Evolutionary conservation across 2,888 invertebrate species (phyloP).

Genomic region (Hermodice carunculata): DNA sequence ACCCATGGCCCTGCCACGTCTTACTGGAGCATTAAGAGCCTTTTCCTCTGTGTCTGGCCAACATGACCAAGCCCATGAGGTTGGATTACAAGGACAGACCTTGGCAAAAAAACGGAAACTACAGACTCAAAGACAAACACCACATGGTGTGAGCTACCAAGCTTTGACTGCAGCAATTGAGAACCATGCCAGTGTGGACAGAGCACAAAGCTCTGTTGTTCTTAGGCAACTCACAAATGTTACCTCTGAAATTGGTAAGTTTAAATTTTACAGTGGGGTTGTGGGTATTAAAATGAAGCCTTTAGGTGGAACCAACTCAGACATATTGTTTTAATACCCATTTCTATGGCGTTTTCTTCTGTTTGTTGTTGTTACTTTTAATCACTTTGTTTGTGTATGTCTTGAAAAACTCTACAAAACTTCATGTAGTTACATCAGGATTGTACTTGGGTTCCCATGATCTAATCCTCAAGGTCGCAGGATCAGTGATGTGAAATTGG

Average conservation of each 20-base stretch:
- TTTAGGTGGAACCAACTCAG: too few species aligned
- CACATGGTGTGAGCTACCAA: slow-evolving; percentile 22
- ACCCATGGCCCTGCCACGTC: slow-evolving; percentile 36
- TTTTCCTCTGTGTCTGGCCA: slow-evolving; percentile 24
- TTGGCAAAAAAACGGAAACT: slow-evolving; percentile 17
- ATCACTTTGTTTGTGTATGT: too few species aligned
- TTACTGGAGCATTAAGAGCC: slow-evolving; percentile 37
- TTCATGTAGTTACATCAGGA: too few species aligned
- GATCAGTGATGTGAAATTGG: too few species aligned
- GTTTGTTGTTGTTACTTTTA: too few species aligned
- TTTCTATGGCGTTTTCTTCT: too few species aligned
- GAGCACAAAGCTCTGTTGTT: not conserved
- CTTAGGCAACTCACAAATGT: slow-evolving; percentile 23
- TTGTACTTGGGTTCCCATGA: too few species aligned
- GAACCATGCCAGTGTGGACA: not conserved
- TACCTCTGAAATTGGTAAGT: slow-evolving; percentile 28
- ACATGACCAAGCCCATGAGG: not conserved
- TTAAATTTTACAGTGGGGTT: not conserved
- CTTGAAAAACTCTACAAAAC: too few species aligned
- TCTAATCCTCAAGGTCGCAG: too few species aligned
- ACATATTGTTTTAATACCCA: too few species aligned
- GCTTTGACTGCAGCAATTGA: slow-evolving; percentile 2
- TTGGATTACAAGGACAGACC: too few species aligned
- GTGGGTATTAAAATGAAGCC: too few species aligned
- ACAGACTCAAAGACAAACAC: slow-evolving; percentile 1